Percentiles rank a stretch among this genome's conserved stretches.
phyloP scores from a whole-genome alignment of 2,888 invertebrate genomes.

The Margaritifera margaritifera region DNA sequence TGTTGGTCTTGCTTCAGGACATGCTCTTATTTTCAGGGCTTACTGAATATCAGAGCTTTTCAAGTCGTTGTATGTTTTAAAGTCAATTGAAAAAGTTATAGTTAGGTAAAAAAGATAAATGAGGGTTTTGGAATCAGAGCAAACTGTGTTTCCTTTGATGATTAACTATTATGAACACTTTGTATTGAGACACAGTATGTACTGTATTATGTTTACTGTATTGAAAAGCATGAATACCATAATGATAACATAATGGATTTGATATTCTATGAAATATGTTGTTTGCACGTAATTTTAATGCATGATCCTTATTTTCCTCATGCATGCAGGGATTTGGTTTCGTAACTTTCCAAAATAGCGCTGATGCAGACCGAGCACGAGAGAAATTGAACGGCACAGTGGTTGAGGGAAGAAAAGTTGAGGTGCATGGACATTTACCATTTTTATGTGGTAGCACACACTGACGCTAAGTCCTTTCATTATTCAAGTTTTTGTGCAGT shows the following conservation, averaged over 20 bases:
- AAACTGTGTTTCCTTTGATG: conserved; percentile 6
- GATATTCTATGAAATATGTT: conserved; percentile 56
- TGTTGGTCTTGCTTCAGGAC: too few relatives aligned
- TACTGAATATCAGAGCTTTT: too few relatives aligned
- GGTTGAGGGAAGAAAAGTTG: conserved; percentile 99
- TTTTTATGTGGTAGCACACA: conserved; percentile 69
- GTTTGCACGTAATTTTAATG: conserved; percentile 68
- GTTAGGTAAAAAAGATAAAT: too few relatives aligned
- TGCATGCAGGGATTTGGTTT: conserved; percentile 99
- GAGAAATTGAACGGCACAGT: conserved; percentile 99
- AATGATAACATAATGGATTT: conserved; percentile 32
- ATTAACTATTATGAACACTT: conserved; percentile 7
- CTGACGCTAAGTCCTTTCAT: conserved; percentile 57
- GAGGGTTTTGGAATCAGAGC: not conserved
- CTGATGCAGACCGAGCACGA: conserved; percentile 99
- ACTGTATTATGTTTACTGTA: conserved; percentile 4
- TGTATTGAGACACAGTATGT: not conserved
- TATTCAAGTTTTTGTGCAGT: conserved; percentile 62
- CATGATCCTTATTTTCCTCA: conserved; percentile 81
- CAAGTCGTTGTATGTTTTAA: too few relatives aligned
- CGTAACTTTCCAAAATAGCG: conserved; percentile 99
- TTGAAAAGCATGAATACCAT: conserved; percentile 4
- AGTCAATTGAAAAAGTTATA: too few relatives aligned
- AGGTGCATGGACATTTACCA: conserved; percentile 80
- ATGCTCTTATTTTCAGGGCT: too few relatives aligned